Conservation (phyloP, 1,140 invertebrate species). For the Lordiphosa stackelbergi region DNA sequence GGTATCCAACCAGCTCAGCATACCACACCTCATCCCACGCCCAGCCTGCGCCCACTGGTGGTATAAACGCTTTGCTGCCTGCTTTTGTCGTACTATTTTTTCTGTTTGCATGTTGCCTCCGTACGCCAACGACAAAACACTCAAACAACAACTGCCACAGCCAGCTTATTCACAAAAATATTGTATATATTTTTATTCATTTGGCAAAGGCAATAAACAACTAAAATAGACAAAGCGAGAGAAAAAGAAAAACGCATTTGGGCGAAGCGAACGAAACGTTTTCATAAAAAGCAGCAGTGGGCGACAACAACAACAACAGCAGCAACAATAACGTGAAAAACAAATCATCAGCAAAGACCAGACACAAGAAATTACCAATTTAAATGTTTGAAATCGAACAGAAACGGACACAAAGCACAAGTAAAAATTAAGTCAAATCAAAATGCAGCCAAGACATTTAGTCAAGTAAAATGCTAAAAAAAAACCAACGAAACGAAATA, state of each 20-base stretch:
- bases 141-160: conserved; percentile 43
- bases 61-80: conserved; percentile 25
- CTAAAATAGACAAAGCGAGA: conserved; percentile 37
- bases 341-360: conserved; percentile 16
- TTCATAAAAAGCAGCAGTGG: conserved; percentile 44
- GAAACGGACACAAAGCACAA: conserved; percentile 22
- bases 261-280: conserved; percentile 41
- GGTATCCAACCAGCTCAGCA: conserved; percentile 4
- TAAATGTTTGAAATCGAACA: conserved; percentile 62
- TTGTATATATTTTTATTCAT: conserved; percentile 73
- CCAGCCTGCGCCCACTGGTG: conserved; percentile 52
- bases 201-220: conserved; percentile 70
- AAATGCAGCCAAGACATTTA: conserved; percentile 55
- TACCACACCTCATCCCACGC: conserved; percentile 21
- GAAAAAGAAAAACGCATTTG: conserved; percentile 47
- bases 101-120: conserved; percentile 24
- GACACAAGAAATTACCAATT: conserved; percentile 58
- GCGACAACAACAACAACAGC: conserved; percentile 55
- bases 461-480: conserved; percentile 51
- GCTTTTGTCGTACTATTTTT: conserved; percentile 37
- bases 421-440: conserved; percentile 70
- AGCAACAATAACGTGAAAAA: conserved; percentile 21
- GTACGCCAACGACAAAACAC: conserved; percentile 58
- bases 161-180: conserved; percentile 64
- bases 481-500: conserved; percentile 8